Conservation (phyloP, 2,888 invertebrate species). For the Drosophila prostipennis region DNA sequence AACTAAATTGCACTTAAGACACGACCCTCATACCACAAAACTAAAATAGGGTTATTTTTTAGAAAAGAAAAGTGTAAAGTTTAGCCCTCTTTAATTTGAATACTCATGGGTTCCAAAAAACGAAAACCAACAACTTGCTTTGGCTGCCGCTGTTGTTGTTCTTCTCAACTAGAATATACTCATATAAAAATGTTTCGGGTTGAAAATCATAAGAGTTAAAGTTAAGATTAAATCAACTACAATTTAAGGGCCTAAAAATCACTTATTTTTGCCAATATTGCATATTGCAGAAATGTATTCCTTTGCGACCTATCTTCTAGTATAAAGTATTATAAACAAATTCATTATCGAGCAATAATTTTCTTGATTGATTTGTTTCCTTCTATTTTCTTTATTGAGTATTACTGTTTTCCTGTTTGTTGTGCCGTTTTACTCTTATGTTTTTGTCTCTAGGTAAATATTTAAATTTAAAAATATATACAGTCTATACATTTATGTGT, state of each 20-base stretch:
- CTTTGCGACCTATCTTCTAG: conserved; percentile 67
- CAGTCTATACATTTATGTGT: conserved; percentile 52
- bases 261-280: conserved; percentile 70
- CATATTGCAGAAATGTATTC: conserved; percentile 51
- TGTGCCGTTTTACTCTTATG: conserved; percentile 59
- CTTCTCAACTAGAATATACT: conserved; percentile 82
- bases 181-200: conserved; percentile 51
- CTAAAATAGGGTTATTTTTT: conserved; percentile 13
- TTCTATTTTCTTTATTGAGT: conserved; percentile 54
- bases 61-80: conserved; percentile 38
- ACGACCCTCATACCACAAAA: conserved; percentile 53
- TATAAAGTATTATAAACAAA: conserved; percentile 22
- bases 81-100: conserved; percentile 52
- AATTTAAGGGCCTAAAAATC: conserved; percentile 71
- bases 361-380: conserved; percentile 9
- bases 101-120: conserved; percentile 63
- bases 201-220: conserved; percentile 25
- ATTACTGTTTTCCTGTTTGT: conserved; percentile 49
- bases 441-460: conserved; percentile 55
- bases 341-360: conserved; percentile 66
- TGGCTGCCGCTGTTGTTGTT: conserved; percentile 49
- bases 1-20: conserved; percentile 62
- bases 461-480: conserved; percentile 43
- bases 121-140: conserved; percentile 35
- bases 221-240: conserved; percentile 33